A percentile compares a stretch with the other conserved stretches of the same genome.
These are phyloP conservation scores for Hipposideros larvatus DNA, from an alignment of 2,797 vertebrate genomes.

Conservation along the genomic window DNA sequence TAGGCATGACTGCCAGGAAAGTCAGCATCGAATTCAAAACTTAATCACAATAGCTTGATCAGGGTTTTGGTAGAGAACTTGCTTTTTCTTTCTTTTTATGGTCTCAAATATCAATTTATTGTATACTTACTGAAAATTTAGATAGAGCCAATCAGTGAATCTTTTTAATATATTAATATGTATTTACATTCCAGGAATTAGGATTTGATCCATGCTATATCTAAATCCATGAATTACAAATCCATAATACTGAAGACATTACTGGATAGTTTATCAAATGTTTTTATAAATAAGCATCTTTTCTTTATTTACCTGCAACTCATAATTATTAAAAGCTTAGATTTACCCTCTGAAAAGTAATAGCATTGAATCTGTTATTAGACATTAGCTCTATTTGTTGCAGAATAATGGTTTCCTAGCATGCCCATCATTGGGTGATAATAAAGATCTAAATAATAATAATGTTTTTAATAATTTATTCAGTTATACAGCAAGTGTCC, in stretches of 20 bases:
- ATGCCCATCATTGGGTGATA: conserved; percentile 63
- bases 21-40: conserved; percentile 1
- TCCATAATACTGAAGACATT: not conserved
- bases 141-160: not conserved
- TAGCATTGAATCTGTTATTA: not conserved
- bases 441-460: conserved; percentile 74
- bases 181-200: conserved; percentile 6
- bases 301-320: not conserved
- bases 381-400: conserved; percentile 23
- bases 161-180: not conserved
- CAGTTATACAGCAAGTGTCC: conserved; percentile 67
- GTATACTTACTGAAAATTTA: not conserved
- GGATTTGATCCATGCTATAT: not conserved
- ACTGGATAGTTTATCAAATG: not conserved
- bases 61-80: not conserved
- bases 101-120: not conserved
- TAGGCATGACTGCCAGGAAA: not conserved
- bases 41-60: not conserved
- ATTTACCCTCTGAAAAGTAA: conserved; percentile 56
- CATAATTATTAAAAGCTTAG: conserved; percentile 36
- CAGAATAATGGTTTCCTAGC: conserved; percentile 25
- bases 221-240: not conserved
- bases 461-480: conserved; percentile 76
- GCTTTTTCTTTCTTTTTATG: not conserved
- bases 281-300: conserved; percentile 45